These are phyloP conservation scores for Melieria crassipennis DNA, from an alignment of 2,888 invertebrate genomes.

Conservation along the genomic window DNA sequence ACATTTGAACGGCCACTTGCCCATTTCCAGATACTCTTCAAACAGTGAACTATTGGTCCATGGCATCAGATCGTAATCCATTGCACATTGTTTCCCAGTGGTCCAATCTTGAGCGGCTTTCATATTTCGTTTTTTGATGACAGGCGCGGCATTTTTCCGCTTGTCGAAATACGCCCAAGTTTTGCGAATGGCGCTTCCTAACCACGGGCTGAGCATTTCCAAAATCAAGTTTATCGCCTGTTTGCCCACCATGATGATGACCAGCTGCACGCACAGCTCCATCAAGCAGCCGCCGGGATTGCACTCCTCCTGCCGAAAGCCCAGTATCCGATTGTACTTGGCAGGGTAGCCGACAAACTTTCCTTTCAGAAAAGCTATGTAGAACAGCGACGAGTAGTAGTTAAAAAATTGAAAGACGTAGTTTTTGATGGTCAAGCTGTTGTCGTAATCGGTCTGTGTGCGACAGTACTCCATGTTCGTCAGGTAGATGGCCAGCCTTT, in stretches of 20 bases:
- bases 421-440: constrained; percentile 84
- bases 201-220: constrained; percentile 77
- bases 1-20: constrained; percentile 61
- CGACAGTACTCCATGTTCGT: constrained; percentile 79
- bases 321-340: constrained; percentile 77
- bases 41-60: constrained; percentile 76
- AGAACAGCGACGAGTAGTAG: constrained; percentile 87
- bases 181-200: constrained; percentile 66
- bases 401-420: constrained; percentile 89
- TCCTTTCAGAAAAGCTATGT: constrained; percentile 80
- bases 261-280: constrained; percentile 84
- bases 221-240: constrained; percentile 79
- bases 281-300: constrained; percentile 85
- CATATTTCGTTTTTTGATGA: constrained; percentile 47
- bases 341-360: constrained; percentile 82
- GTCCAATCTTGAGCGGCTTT: constrained; percentile 53
- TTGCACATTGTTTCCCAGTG: constrained; percentile 73
- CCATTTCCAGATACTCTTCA: constrained; percentile 87
- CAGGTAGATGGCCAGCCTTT: constrained; percentile 72
- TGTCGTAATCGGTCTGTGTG: constrained; percentile 86
- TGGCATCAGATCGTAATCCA: constrained; percentile 75
- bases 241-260: constrained; percentile 86
- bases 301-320: constrained; percentile 79
- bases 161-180: not conserved
- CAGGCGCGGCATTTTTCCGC: constrained; percentile 5